Evolutionary conservation across 2,113 vertebrate genomes (phyloP).

Genomic region (Xiphorhynchus elegans): DNA sequence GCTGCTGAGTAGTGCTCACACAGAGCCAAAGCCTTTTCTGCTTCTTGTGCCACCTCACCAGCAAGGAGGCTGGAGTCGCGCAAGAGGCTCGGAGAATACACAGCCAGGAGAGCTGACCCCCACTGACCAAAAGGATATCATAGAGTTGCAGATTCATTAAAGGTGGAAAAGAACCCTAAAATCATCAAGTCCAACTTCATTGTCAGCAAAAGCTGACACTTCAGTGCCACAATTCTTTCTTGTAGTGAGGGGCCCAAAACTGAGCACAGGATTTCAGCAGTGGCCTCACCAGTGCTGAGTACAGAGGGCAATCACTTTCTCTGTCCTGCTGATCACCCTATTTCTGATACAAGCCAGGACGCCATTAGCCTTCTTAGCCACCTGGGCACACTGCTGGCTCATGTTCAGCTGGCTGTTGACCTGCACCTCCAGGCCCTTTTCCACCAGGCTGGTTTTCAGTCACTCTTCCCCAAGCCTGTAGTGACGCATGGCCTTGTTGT

Average conservation of each 20-base stretch:
- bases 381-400: not conserved
- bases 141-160: not conserved
- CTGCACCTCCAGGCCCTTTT: not conserved
- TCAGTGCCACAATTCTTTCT: not conserved
- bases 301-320: not conserved
- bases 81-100: accelerated
- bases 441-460: not conserved
- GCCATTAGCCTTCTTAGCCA: not conserved
- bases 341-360: not conserved
- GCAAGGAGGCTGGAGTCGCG: not conserved
- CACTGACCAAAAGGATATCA: not conserved
- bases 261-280: not conserved
- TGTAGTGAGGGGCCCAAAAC: not conserved
- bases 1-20: not conserved
- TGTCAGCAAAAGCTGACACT: not conserved
- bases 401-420: not conserved
- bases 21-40: not conserved
- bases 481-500: no score
- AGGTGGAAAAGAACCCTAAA: not conserved
- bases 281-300: not conserved
- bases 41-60: accelerated
- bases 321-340: not conserved
- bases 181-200: not conserved
- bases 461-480: no score
- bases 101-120: not conserved